phyloP scores from a whole-genome alignment of 2,888 invertebrate species.

The Tachina fera region DNA sequence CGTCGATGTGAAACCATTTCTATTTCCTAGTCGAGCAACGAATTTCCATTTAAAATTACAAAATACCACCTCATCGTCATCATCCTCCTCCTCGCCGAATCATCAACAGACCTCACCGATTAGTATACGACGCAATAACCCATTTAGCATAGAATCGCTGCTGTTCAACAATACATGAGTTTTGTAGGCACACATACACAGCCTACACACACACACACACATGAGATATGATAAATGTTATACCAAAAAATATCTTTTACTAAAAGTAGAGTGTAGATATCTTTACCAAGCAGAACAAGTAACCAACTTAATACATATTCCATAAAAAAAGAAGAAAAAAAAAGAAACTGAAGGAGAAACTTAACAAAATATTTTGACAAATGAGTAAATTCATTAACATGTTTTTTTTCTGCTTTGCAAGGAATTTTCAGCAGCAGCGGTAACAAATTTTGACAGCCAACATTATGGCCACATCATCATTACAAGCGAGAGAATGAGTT shows the following conservation, averaged over 20 bases:
- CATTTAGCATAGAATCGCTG: constrained; percentile 95
- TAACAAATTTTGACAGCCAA: constrained; percentile 15
- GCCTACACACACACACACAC: neutral
- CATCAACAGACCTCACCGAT: constrained; percentile 84
- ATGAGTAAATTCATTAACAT: constrained; percentile 13
- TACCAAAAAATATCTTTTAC: constrained; percentile 48
- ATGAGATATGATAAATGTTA: constrained; percentile 40
- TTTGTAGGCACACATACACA: constrained; percentile 51
- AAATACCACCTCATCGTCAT: constrained; percentile 72
- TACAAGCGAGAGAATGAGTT: constrained; percentile 24
- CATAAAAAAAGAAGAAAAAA: neutral
- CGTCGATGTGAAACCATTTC: constrained; percentile 67
- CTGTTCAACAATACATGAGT: constrained; percentile 85
- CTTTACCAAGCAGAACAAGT: neutral
- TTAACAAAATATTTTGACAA: constrained; percentile 22
- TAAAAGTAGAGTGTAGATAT: constrained; percentile 1
- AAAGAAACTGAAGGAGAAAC: constrained; percentile 1
- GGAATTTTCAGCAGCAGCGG: constrained; percentile 1
- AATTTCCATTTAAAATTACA: constrained; percentile 74
- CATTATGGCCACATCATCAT: constrained; percentile 22
- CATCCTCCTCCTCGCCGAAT: constrained; percentile 76
- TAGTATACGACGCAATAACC: constrained; percentile 86
- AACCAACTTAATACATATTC: neutral
- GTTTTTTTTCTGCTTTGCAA: constrained; percentile 9
- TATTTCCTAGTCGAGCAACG: constrained; percentile 73